Base-by-base conservation (phyloP, 1,140 invertebrate genomes). In the Drosophila erecta region DNA sequence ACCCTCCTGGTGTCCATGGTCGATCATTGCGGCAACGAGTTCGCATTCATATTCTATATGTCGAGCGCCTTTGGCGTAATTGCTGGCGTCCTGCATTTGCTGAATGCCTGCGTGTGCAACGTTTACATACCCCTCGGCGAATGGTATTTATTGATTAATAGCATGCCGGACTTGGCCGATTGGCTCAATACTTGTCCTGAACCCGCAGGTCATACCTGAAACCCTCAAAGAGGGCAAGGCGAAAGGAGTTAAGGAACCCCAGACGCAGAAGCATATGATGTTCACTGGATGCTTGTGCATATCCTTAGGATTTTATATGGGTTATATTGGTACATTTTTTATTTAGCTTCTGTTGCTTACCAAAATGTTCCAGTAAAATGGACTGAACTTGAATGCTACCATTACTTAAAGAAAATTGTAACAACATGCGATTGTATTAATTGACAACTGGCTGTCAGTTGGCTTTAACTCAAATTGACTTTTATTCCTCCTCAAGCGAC, bases 91-190 rank as follows among this genome's bases (percentile, higher is more conserved):
- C 41, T 84, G 20, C 84, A 87, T 53, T 22, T 89, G 22, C 0
- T 43, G 14, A 89, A 89, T 37, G 79, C 47, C 35, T 33, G 49
- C 20, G 2, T 89, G 47, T 87, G 83, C 53, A 81, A 89, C 15
- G 10, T 37, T 3, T 76, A 51, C 20, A 83, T 87, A 43, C 83
- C 83, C 5, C 11, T 2, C 1, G 24, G 43, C 3, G 83, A 87
- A 30, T 61, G 71, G 83, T 89, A 87, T 43, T 77, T 83, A 62
- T 64, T 60, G 2, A 10, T 20, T 20, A 24, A 24, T 15, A 11
- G 12, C 17, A 20, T 11, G 27, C n/a, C n/a, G n/a, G 4, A n/a
- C 11, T 12, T 11, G 10, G 15, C 15, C 43, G n/a, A 47, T 57
- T 27, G n/a, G 15, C 24, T 27, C 24, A 47, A 33, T 14, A 38